These are phyloP conservation scores for Ameiurus melas DNA, from an alignment of 2,113 vertebrate genomes.

Conservation along the genomic window DNA sequence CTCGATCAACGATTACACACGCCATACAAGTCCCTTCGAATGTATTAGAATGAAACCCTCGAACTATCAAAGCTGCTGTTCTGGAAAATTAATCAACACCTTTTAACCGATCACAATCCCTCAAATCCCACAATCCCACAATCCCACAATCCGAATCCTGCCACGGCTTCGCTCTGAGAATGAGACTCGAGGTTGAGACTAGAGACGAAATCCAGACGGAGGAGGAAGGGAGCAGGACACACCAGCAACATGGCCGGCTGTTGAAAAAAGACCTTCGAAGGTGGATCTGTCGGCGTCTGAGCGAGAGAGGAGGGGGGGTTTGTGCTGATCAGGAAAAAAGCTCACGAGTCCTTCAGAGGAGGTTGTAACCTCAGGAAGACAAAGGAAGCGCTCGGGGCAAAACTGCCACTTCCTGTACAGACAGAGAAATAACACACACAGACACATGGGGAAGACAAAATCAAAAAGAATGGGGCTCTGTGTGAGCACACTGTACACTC, in stretches of 20 bases:
- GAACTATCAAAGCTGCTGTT: neutral
- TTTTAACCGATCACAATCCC: neutral
- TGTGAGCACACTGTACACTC: neutral
- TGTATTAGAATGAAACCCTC: neutral
- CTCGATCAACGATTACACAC: too few species aligned
- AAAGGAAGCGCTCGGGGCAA: conserved; percentile 43
- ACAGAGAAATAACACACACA: conserved; percentile 42
- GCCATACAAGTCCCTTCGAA: neutral
- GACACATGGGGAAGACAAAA: conserved; percentile 24
- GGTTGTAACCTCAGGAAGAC: conserved; percentile 51
- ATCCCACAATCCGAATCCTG: too few species aligned
- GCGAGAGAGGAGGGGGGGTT: neutral
- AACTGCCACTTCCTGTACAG: conserved; percentile 50
- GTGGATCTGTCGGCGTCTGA: neutral
- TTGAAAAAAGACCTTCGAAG: neutral
- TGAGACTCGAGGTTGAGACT: neutral
- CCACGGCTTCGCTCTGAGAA: neutral
- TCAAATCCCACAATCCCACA: too few species aligned
- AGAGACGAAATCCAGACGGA: neutral
- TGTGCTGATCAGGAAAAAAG: conserved; percentile 32
- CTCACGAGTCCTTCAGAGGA: conserved; percentile 51
- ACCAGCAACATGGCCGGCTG: neutral
- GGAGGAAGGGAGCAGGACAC: neutral
- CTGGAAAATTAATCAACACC: neutral
- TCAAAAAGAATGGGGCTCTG: conserved; percentile 1